Evolutionary conservation across 2,888 invertebrate genomes (phyloP), one percentile per base, ranked within the genome.

Genomic region (Melinaea menophilus): DNA sequence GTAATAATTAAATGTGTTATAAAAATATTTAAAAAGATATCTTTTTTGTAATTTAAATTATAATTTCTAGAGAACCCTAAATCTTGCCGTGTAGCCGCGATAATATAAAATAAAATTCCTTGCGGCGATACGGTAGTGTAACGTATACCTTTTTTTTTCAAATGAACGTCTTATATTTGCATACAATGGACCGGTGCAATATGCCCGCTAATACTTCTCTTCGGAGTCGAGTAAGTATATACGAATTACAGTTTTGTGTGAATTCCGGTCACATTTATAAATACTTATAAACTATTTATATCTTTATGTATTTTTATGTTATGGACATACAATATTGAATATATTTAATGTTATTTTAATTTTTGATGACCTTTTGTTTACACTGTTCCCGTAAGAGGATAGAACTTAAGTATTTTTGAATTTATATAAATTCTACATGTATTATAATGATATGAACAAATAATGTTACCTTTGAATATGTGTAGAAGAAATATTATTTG

Each of bases 151-250:
- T 81, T 82, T 82, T 81, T 77, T 75, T 81, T 75, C 72, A 84
- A 85, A 86, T 84, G 83, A 82, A 88, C 85, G 88, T 86, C 70
- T 56, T 62, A 64, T 70, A 88, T 90, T 90, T 85, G 90, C 90
- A 90, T 90, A 90, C 90, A 90, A 90, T 90, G 83, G 81, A 65
- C 62, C 73, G 82, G 86, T 86, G 88, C 88, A 86, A 86, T 88
- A 88, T 86, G 88, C 73, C 73, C 75, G 81, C 85, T 84, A 85
- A 86, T 83, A 78, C 76, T 71, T 63, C 55, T 61, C 65, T 47
- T 63, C 63, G 58, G 66, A 61, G 65, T 67, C 65, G 64, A 62
- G 66, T 70, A 69, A 66, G 41, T 9, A 41, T 51, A 51, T 51
- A 51, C 31, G 51, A 51, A 51, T 51, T 51, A 51, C 51, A 51